These are phyloP conservation scores for Lymantria dispar DNA, from an alignment of 2,888 invertebrate species.

Conservation along the genomic window DNA sequence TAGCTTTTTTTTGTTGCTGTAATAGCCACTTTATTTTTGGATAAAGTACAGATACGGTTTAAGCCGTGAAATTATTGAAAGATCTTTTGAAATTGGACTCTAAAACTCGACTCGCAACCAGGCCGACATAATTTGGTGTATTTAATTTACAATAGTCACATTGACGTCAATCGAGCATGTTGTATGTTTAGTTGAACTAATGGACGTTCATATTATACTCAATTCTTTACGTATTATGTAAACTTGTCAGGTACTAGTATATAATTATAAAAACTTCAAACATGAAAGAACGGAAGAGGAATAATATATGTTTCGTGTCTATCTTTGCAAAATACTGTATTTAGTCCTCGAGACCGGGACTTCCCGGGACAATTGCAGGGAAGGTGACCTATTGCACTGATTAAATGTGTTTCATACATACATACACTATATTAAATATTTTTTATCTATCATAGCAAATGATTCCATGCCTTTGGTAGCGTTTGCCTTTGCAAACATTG, in stretches of 20 bases:
- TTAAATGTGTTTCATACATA: too few species aligned
- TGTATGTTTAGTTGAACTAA: conserved; percentile 24
- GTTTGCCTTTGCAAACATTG: too few species aligned
- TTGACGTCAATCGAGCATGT: conserved; percentile 30
- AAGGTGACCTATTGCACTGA: too few species aligned
- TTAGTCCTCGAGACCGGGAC: too few species aligned
- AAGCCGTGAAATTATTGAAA: conserved; percentile 25
- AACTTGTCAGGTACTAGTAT: conserved; percentile 6
- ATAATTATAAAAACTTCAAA: conserved; percentile 12
- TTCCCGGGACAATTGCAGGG: too few species aligned
- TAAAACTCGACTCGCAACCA: conserved; percentile 18
- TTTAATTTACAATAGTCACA: conserved; percentile 22
- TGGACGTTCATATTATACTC: conserved; percentile 28
- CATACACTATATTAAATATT: too few species aligned
- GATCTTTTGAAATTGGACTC: conserved; percentile 20
- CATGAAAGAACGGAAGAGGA: not conserved
- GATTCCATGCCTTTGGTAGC: too few species aligned
- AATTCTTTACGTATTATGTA: conserved; percentile 21
- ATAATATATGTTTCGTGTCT: too few species aligned
- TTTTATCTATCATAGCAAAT: too few species aligned
- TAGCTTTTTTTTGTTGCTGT: conserved; percentile 14
- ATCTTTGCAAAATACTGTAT: too few species aligned
- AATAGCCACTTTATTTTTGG: conserved; percentile 18
- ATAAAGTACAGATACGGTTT: conserved; percentile 18
- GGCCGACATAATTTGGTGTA: conserved; percentile 20